Evolutionary conservation across 2,797 vertebrate species (phyloP).

Genomic region (Aselliscus stoliczkanus): DNA sequence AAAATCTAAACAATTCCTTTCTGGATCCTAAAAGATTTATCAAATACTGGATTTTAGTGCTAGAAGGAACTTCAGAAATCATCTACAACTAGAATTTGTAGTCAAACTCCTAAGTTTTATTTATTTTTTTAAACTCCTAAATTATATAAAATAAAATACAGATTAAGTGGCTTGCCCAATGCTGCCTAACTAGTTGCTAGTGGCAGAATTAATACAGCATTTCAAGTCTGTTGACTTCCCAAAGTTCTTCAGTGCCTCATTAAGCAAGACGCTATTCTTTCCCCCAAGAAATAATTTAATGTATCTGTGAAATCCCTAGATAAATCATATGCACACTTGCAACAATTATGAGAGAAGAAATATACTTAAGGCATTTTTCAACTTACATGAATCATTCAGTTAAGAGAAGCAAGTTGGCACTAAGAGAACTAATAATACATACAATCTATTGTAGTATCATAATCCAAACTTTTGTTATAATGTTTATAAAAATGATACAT

Average conservation of each 20-base stretch:
- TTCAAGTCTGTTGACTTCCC: not conserved
- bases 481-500: not conserved
- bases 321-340: not conserved
- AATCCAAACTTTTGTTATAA: conserved; percentile 21
- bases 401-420: not conserved
- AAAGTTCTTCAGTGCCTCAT: not conserved
- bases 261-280: not conserved
- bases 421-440: not conserved
- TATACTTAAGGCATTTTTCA: not conserved
- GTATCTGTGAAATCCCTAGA: not conserved
- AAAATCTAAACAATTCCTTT: conserved; percentile 3
- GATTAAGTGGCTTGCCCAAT: not conserved
- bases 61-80: not conserved
- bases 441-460: not conserved
- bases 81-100: not conserved
- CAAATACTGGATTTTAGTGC: not conserved
- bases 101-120: not conserved
- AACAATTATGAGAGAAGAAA: conserved; percentile 14
- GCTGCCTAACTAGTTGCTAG: not conserved
- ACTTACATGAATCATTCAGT: not conserved
- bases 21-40: not conserved
- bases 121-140: not conserved
- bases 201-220: not conserved
- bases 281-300: conserved; percentile 17
- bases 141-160: not conserved